Evolutionary conservation across 2,113 vertebrate genomes (phyloP).

Genomic region (Willisornis vidua): DNA sequence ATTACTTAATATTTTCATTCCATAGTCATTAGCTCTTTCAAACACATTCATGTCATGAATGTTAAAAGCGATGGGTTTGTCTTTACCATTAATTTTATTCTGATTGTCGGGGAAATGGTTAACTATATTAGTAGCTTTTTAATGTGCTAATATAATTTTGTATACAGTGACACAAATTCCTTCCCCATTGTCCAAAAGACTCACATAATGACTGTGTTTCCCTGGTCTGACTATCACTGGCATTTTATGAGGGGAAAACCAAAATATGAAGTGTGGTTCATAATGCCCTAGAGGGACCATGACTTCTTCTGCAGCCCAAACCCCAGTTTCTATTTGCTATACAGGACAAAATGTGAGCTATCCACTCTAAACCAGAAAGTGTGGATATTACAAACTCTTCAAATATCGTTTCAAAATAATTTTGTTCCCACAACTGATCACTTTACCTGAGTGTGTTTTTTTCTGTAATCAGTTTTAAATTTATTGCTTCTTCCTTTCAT

Average conservation of each 20-base stretch:
- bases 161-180: not conserved
- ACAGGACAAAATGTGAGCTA: not conserved
- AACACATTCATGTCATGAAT: not conserved
- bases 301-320: not conserved
- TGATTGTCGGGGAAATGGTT: not conserved
- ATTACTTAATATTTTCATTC: not conserved
- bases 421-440: not conserved
- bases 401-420: not conserved
- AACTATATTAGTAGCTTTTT: not conserved
- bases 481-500: not conserved
- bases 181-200: not conserved
- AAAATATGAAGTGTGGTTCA: not conserved
- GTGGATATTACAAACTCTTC: not conserved
- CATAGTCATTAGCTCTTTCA: not conserved
- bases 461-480: not conserved
- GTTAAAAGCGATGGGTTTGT: not conserved
- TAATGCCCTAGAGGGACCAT: not conserved
- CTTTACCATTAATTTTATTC: not conserved
- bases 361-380: not conserved
- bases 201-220: not conserved
- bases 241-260: not conserved
- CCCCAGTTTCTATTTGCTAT: not conserved
- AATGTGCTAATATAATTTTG: not conserved
- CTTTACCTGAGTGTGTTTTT: not conserved
- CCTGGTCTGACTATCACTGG: not conserved